Evolutionary conservation across 1,140 invertebrate genomes (phyloP).

Genomic region (Thereuonema tuberculata): DNA sequence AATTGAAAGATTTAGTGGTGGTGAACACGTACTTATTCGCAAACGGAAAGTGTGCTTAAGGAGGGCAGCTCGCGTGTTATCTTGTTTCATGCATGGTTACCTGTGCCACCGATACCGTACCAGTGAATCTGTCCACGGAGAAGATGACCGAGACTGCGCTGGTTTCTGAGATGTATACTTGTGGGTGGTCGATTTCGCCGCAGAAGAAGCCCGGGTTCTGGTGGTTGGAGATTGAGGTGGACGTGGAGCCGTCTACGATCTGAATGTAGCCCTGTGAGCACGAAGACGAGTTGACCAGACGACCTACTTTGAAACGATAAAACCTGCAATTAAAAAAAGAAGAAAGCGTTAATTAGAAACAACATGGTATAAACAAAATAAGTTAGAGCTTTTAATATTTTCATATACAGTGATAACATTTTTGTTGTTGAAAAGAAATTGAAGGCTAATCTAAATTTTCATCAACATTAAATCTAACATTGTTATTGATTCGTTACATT

Average conservation of each 20-base stretch:
- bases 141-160: slow-evolving; percentile 79
- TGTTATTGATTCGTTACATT: no score
- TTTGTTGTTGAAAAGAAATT: no score
- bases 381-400: no score
- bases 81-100: no score
- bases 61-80: no score
- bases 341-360: no score
- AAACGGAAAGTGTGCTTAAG: no score
- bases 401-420: no score
- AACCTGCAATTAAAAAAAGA: slow-evolving; percentile 33
- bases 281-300: slow-evolving; percentile 65
- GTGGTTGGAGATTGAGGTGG: slow-evolving; percentile 41
- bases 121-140: slow-evolving; percentile 67
- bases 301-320: slow-evolving; percentile 83
- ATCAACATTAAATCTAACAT: no score
- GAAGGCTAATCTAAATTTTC: no score
- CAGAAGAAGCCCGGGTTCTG: slow-evolving; percentile 70
- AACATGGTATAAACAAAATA: no score
- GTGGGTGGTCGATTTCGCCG: slow-evolving; percentile 83
- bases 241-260: slow-evolving; percentile 70
- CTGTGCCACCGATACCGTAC: no score
- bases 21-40: neutral
- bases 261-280: slow-evolving; percentile 74
- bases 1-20: neutral
- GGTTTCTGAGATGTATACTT: slow-evolving; percentile 86